Percentiles rank a stretch among this genome's conserved stretches.
These are phyloP conservation scores for Larimichthys polyactis DNA, from an alignment of 2,113 vertebrate species.

Conservation along the genomic window DNA sequence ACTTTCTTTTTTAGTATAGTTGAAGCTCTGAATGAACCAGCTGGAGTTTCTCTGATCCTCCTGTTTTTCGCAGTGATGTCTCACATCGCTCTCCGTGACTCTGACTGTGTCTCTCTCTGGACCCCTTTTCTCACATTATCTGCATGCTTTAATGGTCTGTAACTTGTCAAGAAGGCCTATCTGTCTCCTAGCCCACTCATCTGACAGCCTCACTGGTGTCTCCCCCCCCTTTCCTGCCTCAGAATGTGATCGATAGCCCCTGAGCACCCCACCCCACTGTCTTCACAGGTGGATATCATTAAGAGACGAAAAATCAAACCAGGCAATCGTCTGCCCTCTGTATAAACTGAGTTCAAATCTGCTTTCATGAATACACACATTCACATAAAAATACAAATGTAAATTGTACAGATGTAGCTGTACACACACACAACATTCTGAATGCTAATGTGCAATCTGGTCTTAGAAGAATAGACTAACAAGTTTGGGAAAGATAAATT, in stretches of 20 bases:
- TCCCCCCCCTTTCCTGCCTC: slow-evolving; percentile 54
- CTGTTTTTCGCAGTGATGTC: slow-evolving; percentile 17
- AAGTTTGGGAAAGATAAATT: too few species aligned
- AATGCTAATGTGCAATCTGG: too few species aligned
- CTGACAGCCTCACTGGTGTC: slow-evolving; percentile 62
- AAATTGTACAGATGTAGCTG: not conserved
- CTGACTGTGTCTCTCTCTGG: slow-evolving; percentile 34
- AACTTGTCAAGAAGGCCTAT: slow-evolving; percentile 76
- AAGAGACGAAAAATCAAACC: slow-evolving; percentile 62
- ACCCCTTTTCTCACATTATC: slow-evolving; percentile 74
- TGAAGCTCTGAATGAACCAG: slow-evolving; percentile 55
- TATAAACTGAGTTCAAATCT: slow-evolving; percentile 30
- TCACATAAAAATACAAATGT: not conserved
- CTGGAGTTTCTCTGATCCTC: slow-evolving; percentile 52
- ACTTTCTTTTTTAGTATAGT: not conserved
- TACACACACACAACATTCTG: not conserved
- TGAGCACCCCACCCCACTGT: slow-evolving; percentile 51
- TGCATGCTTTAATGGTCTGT: slow-evolving; percentile 80
- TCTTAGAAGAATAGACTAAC: not conserved
- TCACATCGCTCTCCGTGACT: slow-evolving; percentile 31
- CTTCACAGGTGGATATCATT: slow-evolving; percentile 79
- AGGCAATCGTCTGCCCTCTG: slow-evolving; percentile 23
- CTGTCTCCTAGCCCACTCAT: slow-evolving; percentile 74
- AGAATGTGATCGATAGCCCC: slow-evolving; percentile 79
- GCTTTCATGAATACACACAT: not conserved